Evolutionary conservation across 2,797 vertebrate genomes (phyloP), one percentile per base, ranked within the genome.

Genomic region (Hirundo rustica): DNA sequence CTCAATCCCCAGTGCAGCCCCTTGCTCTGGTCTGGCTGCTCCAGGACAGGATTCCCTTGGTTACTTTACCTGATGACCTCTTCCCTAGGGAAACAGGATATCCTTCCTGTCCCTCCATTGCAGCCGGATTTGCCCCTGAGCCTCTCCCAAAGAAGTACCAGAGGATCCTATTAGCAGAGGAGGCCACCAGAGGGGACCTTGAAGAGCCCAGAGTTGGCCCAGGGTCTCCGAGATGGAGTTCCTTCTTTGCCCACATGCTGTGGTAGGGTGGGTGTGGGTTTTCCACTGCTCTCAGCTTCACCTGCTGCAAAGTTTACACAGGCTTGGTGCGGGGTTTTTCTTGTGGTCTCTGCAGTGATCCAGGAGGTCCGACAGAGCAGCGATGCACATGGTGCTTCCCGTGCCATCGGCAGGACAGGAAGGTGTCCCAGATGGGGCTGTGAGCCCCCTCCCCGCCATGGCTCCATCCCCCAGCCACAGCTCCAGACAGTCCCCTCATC

Each of bases 371-470:
- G 11, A 62, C 18, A 50, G 22, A 75, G 50, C 78, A 57, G 47
- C 1, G 7, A 55, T 14, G 19, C 47, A 42, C 2, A 0, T 1
- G 14, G 26, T 2, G 1, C 15, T 84, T 19, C 34, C 19, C 0
- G 0, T 73, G 48, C 53, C 72, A 64, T 20, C 0, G 0, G 34
- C 21, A 44, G 66, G 76, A 64, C 29, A 66, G 26, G 26, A 7
- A 27, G 0, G 0, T 44, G 36, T n/a, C 45, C 38, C 11, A 6
- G 4, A 60, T 0, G 0, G n/a, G 32, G 38, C 34, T 71, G 50
- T 5, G 8, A 66, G 55, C 15, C 40, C 57, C 15, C 27, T 57
- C 22, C 25, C 16, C 34, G 13, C 18, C 11, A 38, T 16, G 40
- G 17, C 27, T 48, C 50, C 50, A 32, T n/a, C 5, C 26, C 44